Evolutionary conservation across 2,888 invertebrate genomes (phyloP), one percentile per base, ranked within the genome.

Genomic region (Ctenicera cuprea): DNA sequence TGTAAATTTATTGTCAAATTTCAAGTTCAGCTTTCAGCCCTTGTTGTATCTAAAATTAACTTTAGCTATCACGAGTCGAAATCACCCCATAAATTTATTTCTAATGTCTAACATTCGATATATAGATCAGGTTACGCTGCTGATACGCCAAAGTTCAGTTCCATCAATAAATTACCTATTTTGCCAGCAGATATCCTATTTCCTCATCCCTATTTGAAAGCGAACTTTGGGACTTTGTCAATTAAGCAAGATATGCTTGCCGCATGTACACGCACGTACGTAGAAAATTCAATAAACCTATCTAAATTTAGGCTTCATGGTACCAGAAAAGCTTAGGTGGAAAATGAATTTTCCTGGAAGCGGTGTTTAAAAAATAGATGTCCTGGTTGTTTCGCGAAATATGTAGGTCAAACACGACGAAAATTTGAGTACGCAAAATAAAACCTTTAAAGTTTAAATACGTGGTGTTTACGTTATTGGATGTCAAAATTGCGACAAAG

Each of bases 141-240:
- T 18, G 50, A 22, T 50, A 50, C 50, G 18, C 22, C 7, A 4
- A 22, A 20, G 50, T 50, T 50, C 20, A 20, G 50, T 22, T 20
- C 12, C 50, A 22, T 50, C 22, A 22, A 50, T 50, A 50, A 50
- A 50, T 50, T 20, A 50, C 20, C 12, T 9, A 18, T 16, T 45
- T 45, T 45, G 45, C 45, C 7, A 48, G 20, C 9, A 16, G 48
- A 50, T 50, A 50, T 50, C 50, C 22, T 50, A 50, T 50, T 50
- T 50, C 50, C 50, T 11, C 8, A 3, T 22, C 20, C 50, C 50
- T 11, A 22, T 50, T 22, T 8, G 3, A 41, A 2, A 41, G n/a
- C n/a, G 50, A 22, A 50, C 50, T 50, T 50, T 18, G n/a, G 50
- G 3, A 50, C 50, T 50, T 50, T 50, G 50, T 50, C 50, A 50